phyloP scores from a whole-genome alignment of 2,888 invertebrate species.

The Camptogramma bilineatum region DNA sequence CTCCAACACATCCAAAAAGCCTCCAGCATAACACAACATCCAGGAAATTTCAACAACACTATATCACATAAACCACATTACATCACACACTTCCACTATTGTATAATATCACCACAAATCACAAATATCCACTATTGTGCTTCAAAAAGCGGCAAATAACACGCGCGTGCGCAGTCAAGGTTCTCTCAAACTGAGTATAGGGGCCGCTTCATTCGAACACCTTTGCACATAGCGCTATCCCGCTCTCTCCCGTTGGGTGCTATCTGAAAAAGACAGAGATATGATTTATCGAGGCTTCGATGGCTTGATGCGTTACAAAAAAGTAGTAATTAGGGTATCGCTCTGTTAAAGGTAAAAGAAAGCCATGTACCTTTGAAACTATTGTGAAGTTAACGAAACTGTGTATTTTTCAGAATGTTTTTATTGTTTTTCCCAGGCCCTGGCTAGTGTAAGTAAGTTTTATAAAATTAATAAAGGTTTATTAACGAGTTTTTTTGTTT shows the following conservation, averaged over 20 bases:
- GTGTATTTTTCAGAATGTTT: no score
- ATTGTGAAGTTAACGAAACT: not conserved
- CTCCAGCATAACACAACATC: conserved; percentile 43
- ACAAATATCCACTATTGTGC: conserved; percentile 12
- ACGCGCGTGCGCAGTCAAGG: conserved; percentile 47
- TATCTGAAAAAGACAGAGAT: conserved; percentile 52
- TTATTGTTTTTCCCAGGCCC: no score
- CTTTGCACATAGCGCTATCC: conserved; percentile 41
- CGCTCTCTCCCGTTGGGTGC: conserved; percentile 33
- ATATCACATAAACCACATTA: conserved; percentile 13
- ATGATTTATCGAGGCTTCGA: conserved; percentile 50
- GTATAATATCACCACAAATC: conserved; percentile 5
- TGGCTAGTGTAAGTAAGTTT: no score
- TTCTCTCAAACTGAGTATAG: conserved; percentile 39
- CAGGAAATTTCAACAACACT: conserved; percentile 25
- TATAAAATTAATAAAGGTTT: no score
- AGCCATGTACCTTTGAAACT: not conserved
- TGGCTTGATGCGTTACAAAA: conserved; percentile 46
- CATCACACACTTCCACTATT: conserved; percentile 19
- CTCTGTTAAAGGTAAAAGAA: conserved; percentile 1
- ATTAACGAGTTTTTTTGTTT: no score
- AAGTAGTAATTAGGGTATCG: conserved; percentile 39
- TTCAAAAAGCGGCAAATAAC: not conserved
- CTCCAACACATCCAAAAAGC: conserved; percentile 52
- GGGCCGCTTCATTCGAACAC: conserved; percentile 37